A percentile compares a stretch with the other conserved stretches of the same genome.
phyloP scores from a whole-genome alignment of 2,888 invertebrate genomes.

The Oscheius sp. region DNA sequence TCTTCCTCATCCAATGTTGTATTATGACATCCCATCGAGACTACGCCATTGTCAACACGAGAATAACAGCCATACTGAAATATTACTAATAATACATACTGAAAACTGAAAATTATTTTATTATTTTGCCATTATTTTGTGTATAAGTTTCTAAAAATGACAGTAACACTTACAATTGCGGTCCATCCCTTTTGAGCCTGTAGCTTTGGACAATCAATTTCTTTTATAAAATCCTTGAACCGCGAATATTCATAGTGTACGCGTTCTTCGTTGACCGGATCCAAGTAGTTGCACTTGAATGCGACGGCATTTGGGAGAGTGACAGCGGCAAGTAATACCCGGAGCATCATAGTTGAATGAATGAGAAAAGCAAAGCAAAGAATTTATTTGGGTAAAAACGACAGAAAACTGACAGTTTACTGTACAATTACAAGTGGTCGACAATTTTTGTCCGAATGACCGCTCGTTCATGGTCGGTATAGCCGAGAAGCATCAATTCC shows the following conservation, averaged over 20 bases:
- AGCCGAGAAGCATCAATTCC: not conserved
- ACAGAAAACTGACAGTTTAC: no score
- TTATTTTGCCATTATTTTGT: no score
- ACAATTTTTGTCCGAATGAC: not conserved
- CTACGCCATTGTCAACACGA: not conserved
- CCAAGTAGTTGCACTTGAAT: slow-evolving; percentile 1
- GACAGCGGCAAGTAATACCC: not conserved
- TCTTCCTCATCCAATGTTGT: not conserved
- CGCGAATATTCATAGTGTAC: not conserved
- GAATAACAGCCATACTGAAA: not conserved
- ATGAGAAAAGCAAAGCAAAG: no score
- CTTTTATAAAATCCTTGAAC: not conserved
- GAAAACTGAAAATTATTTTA: no score
- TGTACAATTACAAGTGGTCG: no score
- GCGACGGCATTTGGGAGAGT: not conserved
- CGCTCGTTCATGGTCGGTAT: not conserved
- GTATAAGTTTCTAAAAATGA: no score
- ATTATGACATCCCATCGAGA: not conserved
- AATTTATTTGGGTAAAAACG: no score
- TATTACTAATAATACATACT: not conserved
- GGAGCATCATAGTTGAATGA: no score
- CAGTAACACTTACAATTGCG: no score
- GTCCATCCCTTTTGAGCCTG: not conserved
- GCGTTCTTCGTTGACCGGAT: not conserved
- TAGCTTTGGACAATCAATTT: not conserved